Conservation (phyloP, 2,113 vertebrate genomes). For the Piprites chloris region DNA sequence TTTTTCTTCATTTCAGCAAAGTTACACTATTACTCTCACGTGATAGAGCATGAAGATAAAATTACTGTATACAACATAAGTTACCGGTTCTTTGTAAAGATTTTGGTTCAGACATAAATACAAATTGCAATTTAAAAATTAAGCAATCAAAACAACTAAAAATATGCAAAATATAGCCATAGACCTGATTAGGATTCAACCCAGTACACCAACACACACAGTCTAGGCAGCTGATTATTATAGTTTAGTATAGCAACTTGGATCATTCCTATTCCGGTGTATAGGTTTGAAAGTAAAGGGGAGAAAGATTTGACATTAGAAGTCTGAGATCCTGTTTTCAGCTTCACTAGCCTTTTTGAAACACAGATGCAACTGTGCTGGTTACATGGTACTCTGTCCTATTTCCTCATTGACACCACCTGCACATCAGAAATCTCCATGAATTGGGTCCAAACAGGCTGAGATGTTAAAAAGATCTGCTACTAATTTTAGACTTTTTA, state of each 20-base stretch:
- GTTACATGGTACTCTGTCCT: not conserved
- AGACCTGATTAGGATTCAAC: not conserved
- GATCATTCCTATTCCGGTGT: not conserved
- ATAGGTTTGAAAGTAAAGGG: not conserved
- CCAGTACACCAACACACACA: not conserved
- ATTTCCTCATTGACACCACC: not conserved
- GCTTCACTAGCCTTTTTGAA: not conserved
- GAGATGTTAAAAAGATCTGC: not conserved
- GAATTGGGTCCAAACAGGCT: not conserved
- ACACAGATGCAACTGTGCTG: not conserved
- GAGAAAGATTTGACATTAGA: not conserved
- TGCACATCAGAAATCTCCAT: not conserved
- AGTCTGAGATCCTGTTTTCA: not conserved
- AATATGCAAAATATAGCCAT: not conserved
- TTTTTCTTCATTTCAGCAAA: not conserved
- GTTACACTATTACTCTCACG: not conserved
- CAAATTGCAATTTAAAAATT: not conserved
- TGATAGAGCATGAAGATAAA: not conserved
- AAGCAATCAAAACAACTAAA: not conserved
- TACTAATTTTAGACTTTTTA: not conserved
- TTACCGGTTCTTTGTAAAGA: not conserved
- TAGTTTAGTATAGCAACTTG: rapidly evolving
- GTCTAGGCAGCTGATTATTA: not conserved
- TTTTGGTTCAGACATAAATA: not conserved
- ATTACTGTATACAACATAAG: not conserved